A percentile compares a stretch with the other conserved stretches of the same genome.
Evolutionary conservation across 2,888 invertebrate genomes (phyloP).

Genomic region (Anodontia alba): DNA sequence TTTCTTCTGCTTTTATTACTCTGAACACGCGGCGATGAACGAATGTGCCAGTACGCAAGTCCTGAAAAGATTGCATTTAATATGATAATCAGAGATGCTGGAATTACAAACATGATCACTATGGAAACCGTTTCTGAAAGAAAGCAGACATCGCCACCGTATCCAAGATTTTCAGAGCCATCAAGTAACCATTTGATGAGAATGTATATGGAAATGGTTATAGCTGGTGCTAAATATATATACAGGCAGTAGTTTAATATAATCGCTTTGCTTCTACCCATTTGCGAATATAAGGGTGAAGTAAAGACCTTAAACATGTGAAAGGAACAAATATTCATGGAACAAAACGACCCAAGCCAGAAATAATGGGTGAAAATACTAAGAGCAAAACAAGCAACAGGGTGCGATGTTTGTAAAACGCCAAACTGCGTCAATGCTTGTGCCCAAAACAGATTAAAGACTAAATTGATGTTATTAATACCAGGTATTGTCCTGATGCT

Average conservation of each 20-base stretch:
- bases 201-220: neutral
- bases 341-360: slow-evolving; percentile 63
- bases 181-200: neutral
- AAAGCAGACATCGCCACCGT: slow-evolving; percentile 48
- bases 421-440: slow-evolving; percentile 60
- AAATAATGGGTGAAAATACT: slow-evolving; percentile 63
- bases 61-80: slow-evolving; percentile 63
- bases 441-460: slow-evolving; percentile 56
- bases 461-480: slow-evolving; percentile 64
- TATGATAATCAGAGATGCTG: slow-evolving; percentile 54
- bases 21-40: slow-evolving; percentile 28
- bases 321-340: slow-evolving; percentile 64
- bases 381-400: slow-evolving; percentile 34
- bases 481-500: slow-evolving; percentile 63
- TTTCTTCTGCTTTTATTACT: slow-evolving; percentile 26
- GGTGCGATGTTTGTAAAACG: slow-evolving; percentile 14
- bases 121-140: slow-evolving; percentile 28
- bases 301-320: slow-evolving; percentile 65
- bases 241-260: slow-evolving; percentile 1
- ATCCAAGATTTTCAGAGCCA: slow-evolving; percentile 31
- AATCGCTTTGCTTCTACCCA: neutral
- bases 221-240: neutral
- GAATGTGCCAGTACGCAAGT: slow-evolving; percentile 59
- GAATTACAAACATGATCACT: slow-evolving; percentile 61
- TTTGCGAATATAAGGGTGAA: neutral